Base-by-base conservation (phyloP, 2,113 vertebrate genomes). In the Thalassarche chlororhynchos region DNA sequence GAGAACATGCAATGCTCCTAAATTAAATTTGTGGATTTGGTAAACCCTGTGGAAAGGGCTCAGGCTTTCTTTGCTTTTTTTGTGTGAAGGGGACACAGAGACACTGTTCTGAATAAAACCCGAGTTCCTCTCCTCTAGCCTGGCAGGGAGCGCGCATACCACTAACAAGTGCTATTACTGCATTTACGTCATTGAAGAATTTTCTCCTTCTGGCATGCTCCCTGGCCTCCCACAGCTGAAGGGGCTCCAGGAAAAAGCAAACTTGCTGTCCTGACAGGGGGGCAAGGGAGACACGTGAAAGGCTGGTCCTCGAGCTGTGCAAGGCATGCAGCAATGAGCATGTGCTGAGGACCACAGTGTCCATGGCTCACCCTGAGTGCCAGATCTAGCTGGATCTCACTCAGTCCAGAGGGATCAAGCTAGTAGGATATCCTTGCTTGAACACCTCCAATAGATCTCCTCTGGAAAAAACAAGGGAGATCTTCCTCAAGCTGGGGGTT, bases 151-250 rank as follows among this genome's bases (percentile, higher is more conserved):
- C 64, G 8, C 31, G 14, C 97, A 79, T 83, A 57, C 93, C 97
- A 44, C 89, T 70, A 34, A 26, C 89, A 54, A 96, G 92, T 83
- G 96, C 95, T 97, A 52, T 28, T 78, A 34, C 89, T 91, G 84
- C 86, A 58, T 97, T 98, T 86, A 95, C 91, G 83, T 98, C 98
- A 97, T 49, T 55, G 15, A 91, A 95, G 93, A 96, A 84, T 94
- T 93, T 95, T 97, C 96, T 97, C 95, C 95, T 97, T 94, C 96
- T 98, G 97, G 95, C 87, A 88, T 34, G 1, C 68, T 90, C 81
- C 70, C 77, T 91, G 97, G 89, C 84, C 88, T 97, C 64, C 55
- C 84, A 74, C 20, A 21, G 97, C 95, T 40, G 87, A 94, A 93
- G 79, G 89, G 89, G 52, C 92, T 98, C 95, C 96, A 96, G 88